A percentile compares a stretch with the other conserved stretches of the same genome.
Evolutionary conservation across 2,797 vertebrate species (phyloP).

Genomic region (Pampus argenteus): DNA sequence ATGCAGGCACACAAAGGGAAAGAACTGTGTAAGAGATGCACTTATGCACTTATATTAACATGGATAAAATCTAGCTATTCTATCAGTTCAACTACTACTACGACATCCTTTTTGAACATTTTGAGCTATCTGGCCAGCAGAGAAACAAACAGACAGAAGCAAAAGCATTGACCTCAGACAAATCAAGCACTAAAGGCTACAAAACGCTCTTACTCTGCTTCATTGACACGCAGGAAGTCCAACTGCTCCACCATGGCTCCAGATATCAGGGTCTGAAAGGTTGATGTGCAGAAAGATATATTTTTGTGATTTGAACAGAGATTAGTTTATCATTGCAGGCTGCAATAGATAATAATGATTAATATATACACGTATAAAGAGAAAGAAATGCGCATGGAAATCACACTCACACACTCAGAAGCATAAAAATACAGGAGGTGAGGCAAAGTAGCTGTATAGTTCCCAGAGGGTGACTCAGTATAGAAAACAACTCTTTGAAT

Average conservation of each 20-base stretch:
- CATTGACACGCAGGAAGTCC: slow-evolving; percentile 95
- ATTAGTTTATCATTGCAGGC: neutral
- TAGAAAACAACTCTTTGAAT: slow-evolving; percentile 39
- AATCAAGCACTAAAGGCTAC: slow-evolving; percentile 11
- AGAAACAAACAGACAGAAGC: neutral
- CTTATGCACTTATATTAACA: no score
- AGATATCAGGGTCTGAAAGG: slow-evolving; percentile 93
- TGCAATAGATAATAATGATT: neutral
- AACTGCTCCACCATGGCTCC: slow-evolving; percentile 96
- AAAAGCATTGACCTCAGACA: slow-evolving; percentile 1
- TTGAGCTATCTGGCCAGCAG: neutral
- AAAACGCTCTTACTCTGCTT: slow-evolving; percentile 89
- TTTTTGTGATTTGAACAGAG: neutral
- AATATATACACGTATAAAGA: neutral
- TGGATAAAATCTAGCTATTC: neutral
- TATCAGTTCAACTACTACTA: neutral
- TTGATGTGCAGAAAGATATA: slow-evolving; percentile 9
- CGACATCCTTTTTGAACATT: neutral
- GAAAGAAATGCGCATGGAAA: neutral
- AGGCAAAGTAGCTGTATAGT: slow-evolving; percentile 13
- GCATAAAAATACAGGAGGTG: neutral
- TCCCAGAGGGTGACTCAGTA: neutral
- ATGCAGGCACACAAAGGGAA: neutral
- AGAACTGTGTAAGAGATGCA: no score
- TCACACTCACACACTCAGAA: neutral